Evolutionary conservation across 2,888 invertebrate species (phyloP).

Genomic region (Gryllus longicercus): DNA sequence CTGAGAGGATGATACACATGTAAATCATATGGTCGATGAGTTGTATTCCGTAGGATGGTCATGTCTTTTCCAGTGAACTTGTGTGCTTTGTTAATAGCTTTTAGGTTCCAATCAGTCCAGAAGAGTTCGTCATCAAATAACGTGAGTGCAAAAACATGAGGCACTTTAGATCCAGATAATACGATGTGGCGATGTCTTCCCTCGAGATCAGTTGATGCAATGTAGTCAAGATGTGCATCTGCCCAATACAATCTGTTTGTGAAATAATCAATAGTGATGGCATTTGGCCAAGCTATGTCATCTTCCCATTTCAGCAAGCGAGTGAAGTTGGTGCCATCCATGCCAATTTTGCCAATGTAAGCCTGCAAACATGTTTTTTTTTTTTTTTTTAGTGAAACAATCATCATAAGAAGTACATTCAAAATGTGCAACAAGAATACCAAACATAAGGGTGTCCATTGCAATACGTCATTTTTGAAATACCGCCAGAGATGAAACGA

Average conservation of each 20-base stretch:
- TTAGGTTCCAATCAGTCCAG: constrained; percentile 99
- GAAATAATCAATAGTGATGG: constrained; percentile 92
- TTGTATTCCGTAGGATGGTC: constrained; percentile 77
- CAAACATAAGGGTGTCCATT: too few species aligned
- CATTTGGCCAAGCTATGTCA: constrained; percentile 98
- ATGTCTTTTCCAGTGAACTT: constrained; percentile 72
- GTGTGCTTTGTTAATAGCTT: constrained; percentile 84
- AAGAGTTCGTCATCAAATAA: constrained; percentile 90
- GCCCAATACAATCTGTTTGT: constrained; percentile 95
- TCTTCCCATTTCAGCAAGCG: constrained; percentile 87
- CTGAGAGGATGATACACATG: constrained; percentile 87
- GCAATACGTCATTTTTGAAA: too few species aligned
- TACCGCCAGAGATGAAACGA: too few species aligned
- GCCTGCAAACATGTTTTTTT: constrained; percentile 57
- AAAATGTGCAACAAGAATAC: not conserved
- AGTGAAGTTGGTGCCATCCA: constrained; percentile 92
- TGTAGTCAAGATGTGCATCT: constrained; percentile 96
- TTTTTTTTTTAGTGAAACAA: too few species aligned
- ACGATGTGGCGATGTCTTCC: constrained; percentile 82
- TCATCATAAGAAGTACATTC: not conserved
- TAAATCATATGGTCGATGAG: constrained; percentile 91
- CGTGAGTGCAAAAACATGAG: constrained; percentile 92
- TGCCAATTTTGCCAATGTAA: constrained; percentile 93
- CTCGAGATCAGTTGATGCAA: constrained; percentile 90
- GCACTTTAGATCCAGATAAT: constrained; percentile 73